Evolutionary conservation across 2,797 vertebrate species (phyloP), one percentile per base, ranked within the genome.

Genomic region (Helostoma temminkii): DNA sequence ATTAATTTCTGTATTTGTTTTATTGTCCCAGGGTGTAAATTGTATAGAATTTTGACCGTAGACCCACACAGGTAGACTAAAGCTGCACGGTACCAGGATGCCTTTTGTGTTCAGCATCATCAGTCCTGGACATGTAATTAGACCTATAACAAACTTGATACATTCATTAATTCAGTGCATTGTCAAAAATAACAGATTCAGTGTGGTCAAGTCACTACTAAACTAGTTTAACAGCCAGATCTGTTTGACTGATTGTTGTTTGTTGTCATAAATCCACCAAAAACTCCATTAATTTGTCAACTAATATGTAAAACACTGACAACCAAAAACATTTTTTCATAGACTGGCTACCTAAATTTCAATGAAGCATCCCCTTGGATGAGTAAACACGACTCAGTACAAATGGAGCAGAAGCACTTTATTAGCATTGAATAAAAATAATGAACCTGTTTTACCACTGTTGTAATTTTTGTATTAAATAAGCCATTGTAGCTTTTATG

Each of bases 331-430:
- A 34, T 19, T 18, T 46, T 47, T 42, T 45, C 37, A 45, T 3
- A 15, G 14, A 22, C 30, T 4, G 10, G 21, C 55, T 0, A 18
- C 16, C 39, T 25, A 15, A 36, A 34, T 61, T 21, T 10, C 25
- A 50, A 66, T 26, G 24, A 63, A 57, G 57, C 41, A 56, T 47
- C 37, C 28, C 19, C 36, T 36, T 21, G 36, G 19, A 6, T 53
- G 18, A 66, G 42, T n/a, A 52, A 68, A 12, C 21, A 64, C 58
- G 74, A 77, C 15, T 67, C 77, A 77, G 34, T 2, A 25, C 42
- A 15, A 59, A 46, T 32, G 16, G 47, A 67, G 37, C 69, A 62
- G 60, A 53, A 72, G 64, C 52, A 61, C 48, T 79, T 71, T 52
- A 56, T 69, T 54, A 55, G 16, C 45, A 58, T 26, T 36, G 21